These are phyloP conservation scores for Esperia sulphurella DNA, from an alignment of 2,888 invertebrate genomes.

Conservation along the genomic window DNA sequence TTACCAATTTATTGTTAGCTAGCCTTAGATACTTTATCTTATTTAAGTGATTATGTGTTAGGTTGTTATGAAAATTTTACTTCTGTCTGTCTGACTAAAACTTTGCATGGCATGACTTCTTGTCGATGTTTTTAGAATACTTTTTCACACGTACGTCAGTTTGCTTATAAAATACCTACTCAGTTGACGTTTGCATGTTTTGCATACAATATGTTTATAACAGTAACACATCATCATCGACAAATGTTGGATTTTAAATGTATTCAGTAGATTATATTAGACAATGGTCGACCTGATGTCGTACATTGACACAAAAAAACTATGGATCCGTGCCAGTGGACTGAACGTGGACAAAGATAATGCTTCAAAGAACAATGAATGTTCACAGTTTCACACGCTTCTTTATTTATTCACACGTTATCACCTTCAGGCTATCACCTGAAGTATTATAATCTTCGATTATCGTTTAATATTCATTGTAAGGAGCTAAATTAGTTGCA, in stretches of 20 bases:
- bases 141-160: not conserved
- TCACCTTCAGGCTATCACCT: slow-evolving; percentile 23
- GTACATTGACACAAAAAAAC: slow-evolving; percentile 27
- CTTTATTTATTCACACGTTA: slow-evolving; percentile 46
- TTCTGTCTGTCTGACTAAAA: no score
- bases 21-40: no score
- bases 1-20: not conserved
- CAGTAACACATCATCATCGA: not conserved
- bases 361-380: slow-evolving; percentile 21
- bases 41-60: no score
- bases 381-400: slow-evolving; percentile 44
- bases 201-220: not conserved
- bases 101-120: no score
- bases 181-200: not conserved
- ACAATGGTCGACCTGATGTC: slow-evolving; percentile 21
- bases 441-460: no score
- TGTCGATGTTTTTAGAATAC: no score
- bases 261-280: slow-evolving; percentile 16
- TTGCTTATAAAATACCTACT: not conserved
- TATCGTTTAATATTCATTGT: no score
- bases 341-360: slow-evolving; percentile 1
- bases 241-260: not conserved
- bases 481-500: not conserved
- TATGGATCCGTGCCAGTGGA: slow-evolving; percentile 14
- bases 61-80: no score